Evolutionary conservation across 2,113 vertebrate species (phyloP), one percentile per base, ranked within the genome.

Genomic region (Heterochromis multidens): DNA sequence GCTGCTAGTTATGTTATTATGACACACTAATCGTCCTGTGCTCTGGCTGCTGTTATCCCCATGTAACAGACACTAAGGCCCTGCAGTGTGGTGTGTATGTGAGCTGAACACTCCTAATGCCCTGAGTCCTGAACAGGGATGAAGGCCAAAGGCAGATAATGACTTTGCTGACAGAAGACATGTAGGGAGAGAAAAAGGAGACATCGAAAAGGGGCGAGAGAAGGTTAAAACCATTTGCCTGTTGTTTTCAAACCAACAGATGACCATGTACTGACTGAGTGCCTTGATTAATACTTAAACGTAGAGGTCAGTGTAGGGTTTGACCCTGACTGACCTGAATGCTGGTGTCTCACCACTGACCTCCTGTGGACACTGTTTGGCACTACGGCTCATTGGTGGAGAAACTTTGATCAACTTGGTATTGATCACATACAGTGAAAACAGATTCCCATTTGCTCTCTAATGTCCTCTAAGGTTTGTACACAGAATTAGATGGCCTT

Each of bases 291-390:
- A 56, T 8, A 29, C 21, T 12, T 10, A 23, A 74, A 70, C 5
- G 21, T 56, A 33, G 49, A 82, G 84, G 86, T 90, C 82, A 80
- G 13, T 17, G 11, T 54, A 63, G 11, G 3, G 25, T 63, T 17
- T 79, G 61, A 92, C 88, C 83, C 77, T 1, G 77, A 90, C 65
- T 33, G 79, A 91, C 77, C 84, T 61, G 33, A 2, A 54, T 7
- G 12, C 62, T 4, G 8, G 6, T 16, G 63, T 63, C 86, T 89
- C 82, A 81, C 19, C 92, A 33, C 90, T 89, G 92, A 37, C 92
- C 91, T 89, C 93, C 77, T 86, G 91, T 93, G 94, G 94, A 92
- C 57, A 70, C 1, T 37, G 8, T 10, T 5, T 21, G 35, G 11
- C 21, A 89, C 46, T n/a, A 86, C 88, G 76, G 54, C 16, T 82